Conservation (phyloP, 2,113 vertebrate species). For the Mastomys coucha region DNA sequence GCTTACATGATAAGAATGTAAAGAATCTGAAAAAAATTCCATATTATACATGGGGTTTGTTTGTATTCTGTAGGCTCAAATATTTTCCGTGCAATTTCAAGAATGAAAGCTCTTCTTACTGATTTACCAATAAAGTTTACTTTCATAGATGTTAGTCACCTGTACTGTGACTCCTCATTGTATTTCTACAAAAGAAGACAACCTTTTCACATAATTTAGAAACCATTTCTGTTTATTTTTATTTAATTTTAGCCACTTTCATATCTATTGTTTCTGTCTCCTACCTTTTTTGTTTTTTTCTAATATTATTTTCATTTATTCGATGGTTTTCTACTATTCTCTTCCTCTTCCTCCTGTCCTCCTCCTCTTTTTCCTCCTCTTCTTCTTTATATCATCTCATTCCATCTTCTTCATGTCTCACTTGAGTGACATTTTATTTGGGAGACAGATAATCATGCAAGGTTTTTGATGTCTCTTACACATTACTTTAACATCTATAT, state of each 20-base stretch:
- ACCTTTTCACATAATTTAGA: not conserved
- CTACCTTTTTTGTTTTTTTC: not conserved
- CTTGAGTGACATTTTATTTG: not conserved
- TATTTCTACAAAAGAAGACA: not conserved
- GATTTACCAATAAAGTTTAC: not conserved
- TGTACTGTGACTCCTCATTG: not conserved
- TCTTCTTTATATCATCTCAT: not conserved
- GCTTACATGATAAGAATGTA: not conserved
- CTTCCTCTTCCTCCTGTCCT: too few relatives aligned
- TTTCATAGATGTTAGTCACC: not conserved
- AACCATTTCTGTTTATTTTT: not conserved
- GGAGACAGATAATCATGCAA: constrained; percentile 61
- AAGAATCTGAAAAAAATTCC: not conserved
- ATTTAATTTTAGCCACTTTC: not conserved
- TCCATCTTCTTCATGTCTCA: not conserved
- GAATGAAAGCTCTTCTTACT: not conserved
- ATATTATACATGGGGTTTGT: not conserved
- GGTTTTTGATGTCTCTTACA: constrained; percentile 76
- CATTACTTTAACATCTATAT: constrained; percentile 73
- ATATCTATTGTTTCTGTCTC: not conserved
- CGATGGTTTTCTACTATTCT: not conserved
- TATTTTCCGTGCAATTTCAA: not conserved
- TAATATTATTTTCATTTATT: not conserved
- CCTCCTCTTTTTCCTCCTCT: not conserved
- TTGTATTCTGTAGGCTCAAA: not conserved